Evolutionary conservation across 2,888 invertebrate species (phyloP), one percentile per base, ranked within the genome.

Genomic region (Cancer borealis): DNA sequence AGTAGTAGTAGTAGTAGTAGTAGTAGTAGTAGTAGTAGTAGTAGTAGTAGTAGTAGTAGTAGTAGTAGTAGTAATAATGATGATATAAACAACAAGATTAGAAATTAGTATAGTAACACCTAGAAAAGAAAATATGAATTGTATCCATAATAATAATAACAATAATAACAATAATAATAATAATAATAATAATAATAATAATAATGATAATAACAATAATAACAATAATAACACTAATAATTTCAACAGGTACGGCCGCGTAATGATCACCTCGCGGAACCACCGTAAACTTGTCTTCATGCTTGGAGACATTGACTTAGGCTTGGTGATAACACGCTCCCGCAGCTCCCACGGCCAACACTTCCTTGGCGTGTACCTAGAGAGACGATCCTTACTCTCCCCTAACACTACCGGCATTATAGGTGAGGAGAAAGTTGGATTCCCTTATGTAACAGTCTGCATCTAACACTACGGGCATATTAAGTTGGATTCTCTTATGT

Each of bases 301-400:
- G 39, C 88, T 95, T 73, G 95, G 95, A 0, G 95, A 95, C 91
- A 92, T 94, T 12, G 94, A 94, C 26, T 91, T 93, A 30, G 94
- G 93, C 92, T 49, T 95, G 46, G 93, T 95, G 30, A 91, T 95
- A 84, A 95, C 95, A 0, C 93, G 94, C 30, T 93, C 95, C 93
- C 94, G 91, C 90, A 95, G 93, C 93, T 84, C 46, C n/a, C 90
- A 90, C 47, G 95, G 95, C 5, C 95, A 95, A 26, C 84, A 93
- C 45, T 95, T 95, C 84, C 95, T 95, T n/a, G 95, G 95, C 30
- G 94, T 95, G 66, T 95, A 95, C 92, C 89, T 95, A 0, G 93
- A 95, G 91, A 92, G 93, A 30, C 95, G 94, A 49, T 89, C 79
- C 1, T 73, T 95, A 4, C 93, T 95, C 47, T 95, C 95, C 0